Conservation (phyloP, 2,113 vertebrate genomes). For the Salminus brasiliensis region DNA sequence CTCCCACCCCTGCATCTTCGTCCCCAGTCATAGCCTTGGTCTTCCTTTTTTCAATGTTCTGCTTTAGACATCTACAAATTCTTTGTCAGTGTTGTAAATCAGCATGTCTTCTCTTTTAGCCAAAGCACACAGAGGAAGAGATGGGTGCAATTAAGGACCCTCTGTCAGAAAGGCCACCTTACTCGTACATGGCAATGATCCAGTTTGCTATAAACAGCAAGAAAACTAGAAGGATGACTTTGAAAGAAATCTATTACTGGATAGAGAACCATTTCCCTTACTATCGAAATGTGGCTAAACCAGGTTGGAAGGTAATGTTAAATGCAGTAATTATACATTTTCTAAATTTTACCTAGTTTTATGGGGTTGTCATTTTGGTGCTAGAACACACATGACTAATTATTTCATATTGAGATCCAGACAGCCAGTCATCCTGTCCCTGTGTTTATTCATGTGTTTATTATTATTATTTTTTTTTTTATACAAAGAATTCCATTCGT, state of each 20-base stretch:
- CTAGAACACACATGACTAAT: neutral
- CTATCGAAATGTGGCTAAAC: constrained; percentile 91
- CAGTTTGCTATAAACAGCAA: constrained; percentile 98
- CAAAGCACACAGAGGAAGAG: constrained; percentile 10
- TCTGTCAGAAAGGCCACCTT: constrained; percentile 84
- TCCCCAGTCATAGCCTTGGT: too few species aligned
- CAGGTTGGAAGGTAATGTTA: constrained; percentile 91
- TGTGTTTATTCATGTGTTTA: too few species aligned
- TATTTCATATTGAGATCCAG: neutral
- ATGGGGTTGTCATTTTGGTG: neutral
- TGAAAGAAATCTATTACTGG: constrained; percentile 97
- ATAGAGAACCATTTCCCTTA: constrained; percentile 95
- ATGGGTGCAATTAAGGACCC: constrained; percentile 65
- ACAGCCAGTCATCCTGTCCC: neutral
- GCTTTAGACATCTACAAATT: neutral
- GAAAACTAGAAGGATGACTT: constrained; percentile 85
- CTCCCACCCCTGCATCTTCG: too few species aligned
- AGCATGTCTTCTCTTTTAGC: neutral
- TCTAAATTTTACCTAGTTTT: neutral
- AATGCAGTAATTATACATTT: neutral
- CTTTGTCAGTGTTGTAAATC: neutral
- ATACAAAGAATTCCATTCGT: constrained; percentile 96
- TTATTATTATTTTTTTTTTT: too few species aligned
- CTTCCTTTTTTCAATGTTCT: too few species aligned
- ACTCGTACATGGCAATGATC: constrained; percentile 98